Base-by-base conservation (phyloP, 2,113 vertebrate species). In the Xiphophorus maculatus region DNA sequence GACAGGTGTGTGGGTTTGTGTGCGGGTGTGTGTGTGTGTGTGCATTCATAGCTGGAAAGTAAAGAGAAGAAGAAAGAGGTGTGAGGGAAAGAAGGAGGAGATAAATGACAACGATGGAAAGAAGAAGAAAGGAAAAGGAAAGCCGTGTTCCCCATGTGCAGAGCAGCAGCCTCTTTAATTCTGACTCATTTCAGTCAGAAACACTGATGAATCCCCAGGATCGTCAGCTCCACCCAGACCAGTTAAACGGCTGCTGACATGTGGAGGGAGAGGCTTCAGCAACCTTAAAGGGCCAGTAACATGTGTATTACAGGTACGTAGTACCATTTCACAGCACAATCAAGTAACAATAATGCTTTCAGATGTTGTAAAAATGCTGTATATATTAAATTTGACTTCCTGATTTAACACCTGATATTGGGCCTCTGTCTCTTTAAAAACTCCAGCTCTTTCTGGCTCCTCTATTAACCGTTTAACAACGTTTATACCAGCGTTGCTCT, bases 241-340 rank as follows among this genome's bases (percentile, higher is more conserved):
- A 65, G 40, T 81, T 74, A 82, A 90, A 90, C 71, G 66, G 65
- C 65, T 73, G 79, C 69, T 81, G 90, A 92, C 88, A 67, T 13
- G 42, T 8, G 32, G 70, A 88, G n/a, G 33, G 27, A 66, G 30
- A 28, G 71, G 61, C 60, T 80, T 68, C 30, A 74, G 40, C 22
- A 3, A 42, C 12, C 10, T 11, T 37, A 37, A 37, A 37, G 35
- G 35, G 35, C 35, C 35, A 37, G 35, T 11, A 37, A 12, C 35
- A 37, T 37, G 35, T 3, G 11, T 37, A 10, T 37, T 37, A 37
- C 35, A 37, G 35, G 35, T 10, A 37, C 33, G 5, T 35, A 9
- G 33, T 35, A 35, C 35, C 35, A 37, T 37, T 37, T 37, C 35
- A 37, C 10, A 37, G 10, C 35, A 37, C 35, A 37, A 37, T 37